Conservation (phyloP, 2,113 vertebrate species). For the Alexandromys fortis region DNA sequence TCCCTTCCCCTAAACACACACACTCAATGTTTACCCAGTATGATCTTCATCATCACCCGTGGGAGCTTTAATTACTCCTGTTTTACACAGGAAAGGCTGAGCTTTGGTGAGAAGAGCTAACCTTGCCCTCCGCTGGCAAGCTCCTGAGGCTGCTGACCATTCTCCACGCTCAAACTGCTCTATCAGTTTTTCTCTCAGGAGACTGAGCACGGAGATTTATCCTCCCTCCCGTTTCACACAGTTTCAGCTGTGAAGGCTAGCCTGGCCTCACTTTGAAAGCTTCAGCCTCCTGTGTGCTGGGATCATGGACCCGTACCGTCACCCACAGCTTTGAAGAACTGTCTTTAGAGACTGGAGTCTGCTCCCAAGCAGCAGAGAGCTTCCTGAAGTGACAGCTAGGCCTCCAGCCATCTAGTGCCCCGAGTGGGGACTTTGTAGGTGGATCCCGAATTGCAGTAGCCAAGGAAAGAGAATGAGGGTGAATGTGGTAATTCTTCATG, state of each 20-base stretch:
- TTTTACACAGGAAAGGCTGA: constrained; percentile 38
- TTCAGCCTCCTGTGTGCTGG: background rate
- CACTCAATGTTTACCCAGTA: background rate
- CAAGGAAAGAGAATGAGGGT: background rate
- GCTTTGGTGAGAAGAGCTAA: constrained; percentile 8
- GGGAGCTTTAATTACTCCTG: background rate
- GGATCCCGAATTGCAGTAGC: background rate
- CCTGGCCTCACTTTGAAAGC: background rate
- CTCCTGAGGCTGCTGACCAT: background rate
- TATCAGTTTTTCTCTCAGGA: background rate
- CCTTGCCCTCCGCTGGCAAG: background rate
- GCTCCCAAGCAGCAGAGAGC: background rate
- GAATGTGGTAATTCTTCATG: background rate
- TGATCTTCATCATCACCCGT: constrained; percentile 15
- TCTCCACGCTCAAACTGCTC: background rate
- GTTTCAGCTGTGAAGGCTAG: too few relatives aligned
- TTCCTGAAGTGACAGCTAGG: background rate
- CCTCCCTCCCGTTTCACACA: background rate
- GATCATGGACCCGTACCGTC: background rate
- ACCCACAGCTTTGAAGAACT: background rate
- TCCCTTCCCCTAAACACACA: background rate
- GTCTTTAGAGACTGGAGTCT: background rate
- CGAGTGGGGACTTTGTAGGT: background rate
- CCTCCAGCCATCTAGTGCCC: background rate
- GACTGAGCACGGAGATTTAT: background rate